These are phyloP conservation scores for Anomalospiza imberbis DNA, from an alignment of 2,797 vertebrate species.

Conservation along the genomic window DNA sequence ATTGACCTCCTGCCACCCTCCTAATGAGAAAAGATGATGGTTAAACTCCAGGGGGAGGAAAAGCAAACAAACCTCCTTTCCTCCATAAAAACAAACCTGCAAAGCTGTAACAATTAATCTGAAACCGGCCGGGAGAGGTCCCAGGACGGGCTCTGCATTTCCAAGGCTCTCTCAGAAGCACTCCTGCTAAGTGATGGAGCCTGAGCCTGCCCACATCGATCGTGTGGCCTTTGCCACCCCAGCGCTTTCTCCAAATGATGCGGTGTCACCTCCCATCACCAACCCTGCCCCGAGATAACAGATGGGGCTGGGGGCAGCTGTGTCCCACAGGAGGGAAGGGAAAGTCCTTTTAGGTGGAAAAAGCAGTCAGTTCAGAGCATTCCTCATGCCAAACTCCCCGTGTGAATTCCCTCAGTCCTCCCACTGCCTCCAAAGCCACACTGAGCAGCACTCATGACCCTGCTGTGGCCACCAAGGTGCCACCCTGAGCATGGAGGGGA, in stretches of 20 bases:
- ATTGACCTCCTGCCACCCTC: slow-evolving; percentile 41
- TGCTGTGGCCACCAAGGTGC: neutral
- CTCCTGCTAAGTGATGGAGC: neutral
- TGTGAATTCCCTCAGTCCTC: neutral
- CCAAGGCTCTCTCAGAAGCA: neutral
- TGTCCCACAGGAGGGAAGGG: neutral
- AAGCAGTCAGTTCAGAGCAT: fast-evolving
- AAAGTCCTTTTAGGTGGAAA: neutral
- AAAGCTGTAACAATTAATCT: slow-evolving; percentile 16
- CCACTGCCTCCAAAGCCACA: fast-evolving
- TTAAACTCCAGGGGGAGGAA: neutral
- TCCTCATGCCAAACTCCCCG: neutral
- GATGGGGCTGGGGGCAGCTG: neutral
- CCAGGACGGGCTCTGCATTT: neutral
- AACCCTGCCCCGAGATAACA: fast-evolving
- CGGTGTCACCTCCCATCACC: neutral
- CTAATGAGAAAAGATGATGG: slow-evolving; percentile 60
- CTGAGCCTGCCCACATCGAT: neutral
- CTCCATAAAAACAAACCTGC: slow-evolving; percentile 2
- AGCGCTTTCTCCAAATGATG: neutral
- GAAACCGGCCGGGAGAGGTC: neutral
- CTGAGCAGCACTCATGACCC: neutral
- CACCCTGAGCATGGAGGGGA: neutral
- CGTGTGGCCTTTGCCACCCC: neutral
- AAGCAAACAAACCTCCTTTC: slow-evolving; percentile 29